Evolutionary conservation across 2,888 invertebrate genomes (phyloP).

Genomic region (Dinocampus coccinellae): DNA sequence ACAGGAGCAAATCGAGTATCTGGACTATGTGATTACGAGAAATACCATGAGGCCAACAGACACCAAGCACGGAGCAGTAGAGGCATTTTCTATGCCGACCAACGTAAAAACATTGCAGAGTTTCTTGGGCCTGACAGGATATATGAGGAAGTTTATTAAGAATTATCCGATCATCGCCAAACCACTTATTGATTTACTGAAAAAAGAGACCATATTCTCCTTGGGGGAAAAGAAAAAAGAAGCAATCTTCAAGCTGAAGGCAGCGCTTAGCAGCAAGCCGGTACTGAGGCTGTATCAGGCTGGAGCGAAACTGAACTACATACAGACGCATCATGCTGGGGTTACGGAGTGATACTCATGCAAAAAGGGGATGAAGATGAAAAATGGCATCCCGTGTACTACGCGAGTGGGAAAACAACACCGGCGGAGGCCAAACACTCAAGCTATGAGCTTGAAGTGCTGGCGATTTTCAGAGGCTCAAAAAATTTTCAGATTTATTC

Average conservation of each 20-base stretch:
- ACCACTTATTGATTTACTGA: constrained; percentile 51
- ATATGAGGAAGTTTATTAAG: constrained; percentile 46
- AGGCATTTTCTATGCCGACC: constrained; percentile 36
- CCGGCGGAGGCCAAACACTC: constrained; percentile 48
- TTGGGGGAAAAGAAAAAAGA: constrained; percentile 28
- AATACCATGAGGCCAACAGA: constrained; percentile 34
- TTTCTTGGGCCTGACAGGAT: constrained; percentile 45
- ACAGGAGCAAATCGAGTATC: constrained; percentile 34
- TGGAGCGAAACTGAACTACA: constrained; percentile 42
- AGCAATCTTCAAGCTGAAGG: constrained; percentile 38
- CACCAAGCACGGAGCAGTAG: constrained; percentile 40
- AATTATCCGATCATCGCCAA: constrained; percentile 48
- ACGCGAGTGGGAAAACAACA: constrained; percentile 50
- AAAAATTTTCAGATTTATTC: constrained; percentile 49
- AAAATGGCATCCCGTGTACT: constrained; percentile 48
- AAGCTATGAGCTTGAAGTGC: constrained; percentile 49
- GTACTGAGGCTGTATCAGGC: constrained; percentile 37
- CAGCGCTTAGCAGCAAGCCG: constrained; percentile 24
- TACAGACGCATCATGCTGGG: constrained; percentile 44
- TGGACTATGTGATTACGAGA: constrained; percentile 37
- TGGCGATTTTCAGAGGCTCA: constrained; percentile 51
- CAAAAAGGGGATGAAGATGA: constrained; percentile 46
- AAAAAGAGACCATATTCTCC: constrained; percentile 41
- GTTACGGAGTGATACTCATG: constrained; percentile 49
- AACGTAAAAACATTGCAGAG: constrained; percentile 35